phyloP scores from a whole-genome alignment of 2,888 invertebrate species.

The Tachina grossa region DNA sequence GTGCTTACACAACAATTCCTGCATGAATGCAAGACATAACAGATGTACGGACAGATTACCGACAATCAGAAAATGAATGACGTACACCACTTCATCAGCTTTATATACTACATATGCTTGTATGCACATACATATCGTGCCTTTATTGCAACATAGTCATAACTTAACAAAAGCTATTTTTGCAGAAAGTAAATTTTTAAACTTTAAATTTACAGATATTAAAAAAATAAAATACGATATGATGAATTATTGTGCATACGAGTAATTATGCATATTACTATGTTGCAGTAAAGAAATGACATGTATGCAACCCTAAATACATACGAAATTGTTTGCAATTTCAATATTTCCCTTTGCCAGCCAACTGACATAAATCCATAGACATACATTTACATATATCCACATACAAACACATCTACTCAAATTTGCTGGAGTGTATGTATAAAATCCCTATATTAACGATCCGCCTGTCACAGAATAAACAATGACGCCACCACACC shows the following conservation, averaged over 20 bases:
- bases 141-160: too few species aligned
- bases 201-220: too few species aligned
- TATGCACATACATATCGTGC: too few species aligned
- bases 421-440: constrained; percentile 35
- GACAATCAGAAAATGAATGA: constrained; percentile 20
- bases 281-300: too few species aligned
- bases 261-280: too few species aligned
- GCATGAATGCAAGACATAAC: constrained; percentile 28
- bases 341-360: constrained; percentile 20
- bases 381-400: too few species aligned
- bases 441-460: constrained; percentile 69
- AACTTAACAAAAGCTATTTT: too few species aligned
- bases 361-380: constrained; percentile 41
- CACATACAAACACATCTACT: constrained; percentile 13
- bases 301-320: background rate
- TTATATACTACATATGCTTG: background rate
- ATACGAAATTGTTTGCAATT: background rate
- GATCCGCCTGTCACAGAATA: constrained; percentile 67
- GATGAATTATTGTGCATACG: too few species aligned
- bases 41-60: background rate
- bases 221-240: too few species aligned
- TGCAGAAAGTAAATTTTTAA: too few species aligned
- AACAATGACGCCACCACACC: constrained; percentile 67
- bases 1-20: constrained; percentile 55
- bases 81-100: constrained; percentile 33